Percentiles rank a stretch among this genome's conserved stretches.
Evolutionary conservation across 2,888 invertebrate species (phyloP).

Genomic region (Dasysyrphus albostriatus): DNA sequence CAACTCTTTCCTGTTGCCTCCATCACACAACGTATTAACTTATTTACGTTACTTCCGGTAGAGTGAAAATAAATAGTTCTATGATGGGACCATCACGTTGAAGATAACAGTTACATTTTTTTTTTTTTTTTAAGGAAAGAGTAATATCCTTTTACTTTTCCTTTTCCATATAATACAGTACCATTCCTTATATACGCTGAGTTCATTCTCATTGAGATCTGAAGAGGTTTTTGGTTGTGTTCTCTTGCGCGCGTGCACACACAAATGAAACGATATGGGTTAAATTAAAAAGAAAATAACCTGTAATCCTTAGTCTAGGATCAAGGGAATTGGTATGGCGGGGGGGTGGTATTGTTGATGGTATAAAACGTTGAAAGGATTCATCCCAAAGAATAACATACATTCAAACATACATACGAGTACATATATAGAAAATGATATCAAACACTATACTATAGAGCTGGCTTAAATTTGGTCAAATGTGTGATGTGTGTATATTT

Average conservation of each 20-base stretch:
- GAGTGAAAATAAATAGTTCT: slow-evolving; percentile 75
- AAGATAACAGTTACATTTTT: slow-evolving; percentile 56
- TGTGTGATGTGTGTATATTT: slow-evolving; percentile 63
- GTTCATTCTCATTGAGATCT: slow-evolving; percentile 21
- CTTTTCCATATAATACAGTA: slow-evolving; percentile 11
- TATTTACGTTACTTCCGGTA: slow-evolving; percentile 74
- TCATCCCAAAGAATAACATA: slow-evolving; percentile 4
- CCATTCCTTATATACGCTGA: slow-evolving; percentile 6
- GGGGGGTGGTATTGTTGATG: neutral
- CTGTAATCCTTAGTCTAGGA: slow-evolving; percentile 77
- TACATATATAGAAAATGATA: slow-evolving; percentile 33
- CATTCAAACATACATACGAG: too few relatives aligned
- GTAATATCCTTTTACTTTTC: slow-evolving; percentile 26
- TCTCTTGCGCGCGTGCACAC: neutral
- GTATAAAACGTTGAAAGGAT: slow-evolving; percentile 31
- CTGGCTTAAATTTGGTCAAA: slow-evolving; percentile 3
- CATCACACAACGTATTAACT: slow-evolving; percentile 57
- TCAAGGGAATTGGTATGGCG: neutral
- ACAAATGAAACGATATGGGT: slow-evolving; percentile 77
- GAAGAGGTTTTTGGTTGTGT: slow-evolving; percentile 15
- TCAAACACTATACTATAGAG: neutral
- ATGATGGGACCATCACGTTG: slow-evolving; percentile 67
- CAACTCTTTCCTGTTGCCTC: slow-evolving; percentile 4
- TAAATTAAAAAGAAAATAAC: slow-evolving; percentile 80
- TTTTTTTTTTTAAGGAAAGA: slow-evolving; percentile 24